Evolutionary conservation across 1,140 invertebrate genomes (phyloP).

Genomic region (Anagrus nilaparvatae): DNA sequence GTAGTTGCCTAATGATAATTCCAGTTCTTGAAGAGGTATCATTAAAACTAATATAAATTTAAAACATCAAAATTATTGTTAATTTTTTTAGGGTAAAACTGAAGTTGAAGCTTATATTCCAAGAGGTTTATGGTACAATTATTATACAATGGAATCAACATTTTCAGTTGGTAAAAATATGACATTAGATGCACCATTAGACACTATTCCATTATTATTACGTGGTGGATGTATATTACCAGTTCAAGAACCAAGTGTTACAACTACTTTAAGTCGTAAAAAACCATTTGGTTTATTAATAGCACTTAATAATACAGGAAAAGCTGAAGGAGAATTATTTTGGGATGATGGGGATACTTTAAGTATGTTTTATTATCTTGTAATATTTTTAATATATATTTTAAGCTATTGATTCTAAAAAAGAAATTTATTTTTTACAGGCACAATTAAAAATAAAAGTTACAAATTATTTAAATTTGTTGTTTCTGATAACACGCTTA

Average conservation of each 20-base stretch:
- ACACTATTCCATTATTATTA: slow-evolving; percentile 58
- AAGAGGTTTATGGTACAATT: slow-evolving; percentile 61
- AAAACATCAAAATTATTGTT: slow-evolving; percentile 4
- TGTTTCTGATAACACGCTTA: slow-evolving; percentile 39
- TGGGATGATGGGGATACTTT: slow-evolving; percentile 70
- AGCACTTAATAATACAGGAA: slow-evolving; percentile 42
- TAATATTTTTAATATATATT: not conserved
- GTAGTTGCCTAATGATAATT: slow-evolving; percentile 59
- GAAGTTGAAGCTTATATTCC: slow-evolving; percentile 58
- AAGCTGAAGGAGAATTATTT: slow-evolving; percentile 55
- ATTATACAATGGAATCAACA: slow-evolving; percentile 41
- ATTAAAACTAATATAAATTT: slow-evolving; percentile 3
- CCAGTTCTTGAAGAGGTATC: slow-evolving; percentile 60
- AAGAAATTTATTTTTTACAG: slow-evolving; percentile 35
- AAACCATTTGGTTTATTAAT: slow-evolving; percentile 50
- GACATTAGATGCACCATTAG: slow-evolving; percentile 46
- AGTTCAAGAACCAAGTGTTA: slow-evolving; percentile 50
- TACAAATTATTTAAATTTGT: slow-evolving; percentile 50
- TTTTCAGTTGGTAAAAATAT: slow-evolving; percentile 42
- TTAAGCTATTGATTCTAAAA: too few species aligned
- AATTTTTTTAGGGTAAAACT: slow-evolving; percentile 29
- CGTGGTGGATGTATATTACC: slow-evolving; percentile 66
- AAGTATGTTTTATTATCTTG: slow-evolving; percentile 37
- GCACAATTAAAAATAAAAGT: slow-evolving; percentile 48
- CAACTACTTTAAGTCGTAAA: slow-evolving; percentile 53